A percentile compares a stretch with the other conserved stretches of the same genome.
Conservation (phyloP, 2,113 vertebrate species). For the Dasypus novemcinctus region DNA sequence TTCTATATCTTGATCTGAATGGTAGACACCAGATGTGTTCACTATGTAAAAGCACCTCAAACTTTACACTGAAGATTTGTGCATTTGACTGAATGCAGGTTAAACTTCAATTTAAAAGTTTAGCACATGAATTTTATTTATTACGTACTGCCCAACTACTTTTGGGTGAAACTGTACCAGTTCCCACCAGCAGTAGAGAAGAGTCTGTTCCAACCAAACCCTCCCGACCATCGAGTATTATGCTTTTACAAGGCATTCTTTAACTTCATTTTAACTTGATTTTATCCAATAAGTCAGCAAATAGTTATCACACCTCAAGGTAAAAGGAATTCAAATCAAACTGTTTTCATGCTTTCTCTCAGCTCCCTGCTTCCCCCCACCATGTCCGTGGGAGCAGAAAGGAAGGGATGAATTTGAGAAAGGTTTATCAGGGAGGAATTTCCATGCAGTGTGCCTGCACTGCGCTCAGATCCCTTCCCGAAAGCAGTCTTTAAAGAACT, state of each 20-base stretch:
- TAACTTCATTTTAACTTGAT: neutral
- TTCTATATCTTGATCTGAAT: neutral
- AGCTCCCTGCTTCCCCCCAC: neutral
- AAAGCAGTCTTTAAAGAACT: neutral
- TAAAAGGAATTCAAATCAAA: neutral
- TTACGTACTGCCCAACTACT: neutral
- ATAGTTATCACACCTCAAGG: neutral
- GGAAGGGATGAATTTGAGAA: neutral
- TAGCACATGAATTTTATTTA: neutral
- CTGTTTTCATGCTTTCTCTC: neutral
- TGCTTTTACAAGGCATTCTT: neutral
- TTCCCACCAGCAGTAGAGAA: neutral
- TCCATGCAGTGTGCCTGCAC: rapidly evolving
- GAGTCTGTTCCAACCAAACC: neutral
- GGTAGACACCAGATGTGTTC: neutral
- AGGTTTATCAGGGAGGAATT: neutral
- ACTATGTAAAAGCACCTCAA: neutral
- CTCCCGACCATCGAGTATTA: neutral
- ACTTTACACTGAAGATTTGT: neutral
- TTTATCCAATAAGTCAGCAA: neutral
- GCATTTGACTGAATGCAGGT: neutral
- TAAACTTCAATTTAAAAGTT: neutral
- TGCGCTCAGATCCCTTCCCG: neutral
- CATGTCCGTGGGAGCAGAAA: neutral
- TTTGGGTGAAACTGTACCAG: neutral